Evolutionary conservation across 1,140 invertebrate genomes (phyloP).

Genomic region (Drosophila hydei): DNA sequence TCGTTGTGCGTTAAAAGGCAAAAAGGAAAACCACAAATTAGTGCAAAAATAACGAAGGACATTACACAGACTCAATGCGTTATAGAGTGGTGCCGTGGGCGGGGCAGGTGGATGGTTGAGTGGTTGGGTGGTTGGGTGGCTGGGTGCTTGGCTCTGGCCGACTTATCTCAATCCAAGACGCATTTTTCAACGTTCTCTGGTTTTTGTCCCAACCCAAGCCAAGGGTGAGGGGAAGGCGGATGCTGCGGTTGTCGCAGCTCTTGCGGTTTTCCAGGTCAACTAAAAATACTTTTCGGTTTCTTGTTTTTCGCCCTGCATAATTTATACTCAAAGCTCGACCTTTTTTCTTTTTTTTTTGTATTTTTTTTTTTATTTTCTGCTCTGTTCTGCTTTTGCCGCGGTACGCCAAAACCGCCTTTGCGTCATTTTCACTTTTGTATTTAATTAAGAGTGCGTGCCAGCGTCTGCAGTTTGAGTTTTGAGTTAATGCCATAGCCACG

Average conservation of each 20-base stretch:
- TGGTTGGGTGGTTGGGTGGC: background rate
- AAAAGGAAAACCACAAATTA: constrained; percentile 69
- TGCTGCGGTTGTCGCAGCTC: constrained; percentile 24
- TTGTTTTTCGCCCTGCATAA: constrained; percentile 47
- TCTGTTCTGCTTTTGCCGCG: too few relatives aligned
- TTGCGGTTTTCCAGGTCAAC: constrained; percentile 58
- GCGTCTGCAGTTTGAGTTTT: constrained; percentile 30
- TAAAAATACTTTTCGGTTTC: constrained; percentile 55
- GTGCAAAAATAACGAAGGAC: constrained; percentile 54
- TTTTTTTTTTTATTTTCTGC: background rate
- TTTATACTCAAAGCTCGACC: constrained; percentile 48
- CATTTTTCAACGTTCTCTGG: constrained; percentile 61
- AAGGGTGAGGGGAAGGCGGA: constrained; percentile 7
- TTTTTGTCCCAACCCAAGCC: constrained; percentile 59
- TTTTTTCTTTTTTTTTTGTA: constrained; percentile 3
- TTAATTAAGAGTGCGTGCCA: constrained; percentile 66
- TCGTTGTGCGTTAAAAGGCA: constrained; percentile 53
- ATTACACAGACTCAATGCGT: constrained; percentile 38
- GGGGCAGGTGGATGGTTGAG: background rate
- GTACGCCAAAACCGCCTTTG: background rate
- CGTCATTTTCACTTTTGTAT: constrained; percentile 59
- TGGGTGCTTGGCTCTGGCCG: constrained; percentile 12
- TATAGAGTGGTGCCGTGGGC: background rate
- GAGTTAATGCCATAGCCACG: constrained; percentile 20
- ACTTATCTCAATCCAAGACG: constrained; percentile 68